Base-by-base conservation (phyloP, 2,888 invertebrate genomes). In the Cerastis rubricosa region DNA sequence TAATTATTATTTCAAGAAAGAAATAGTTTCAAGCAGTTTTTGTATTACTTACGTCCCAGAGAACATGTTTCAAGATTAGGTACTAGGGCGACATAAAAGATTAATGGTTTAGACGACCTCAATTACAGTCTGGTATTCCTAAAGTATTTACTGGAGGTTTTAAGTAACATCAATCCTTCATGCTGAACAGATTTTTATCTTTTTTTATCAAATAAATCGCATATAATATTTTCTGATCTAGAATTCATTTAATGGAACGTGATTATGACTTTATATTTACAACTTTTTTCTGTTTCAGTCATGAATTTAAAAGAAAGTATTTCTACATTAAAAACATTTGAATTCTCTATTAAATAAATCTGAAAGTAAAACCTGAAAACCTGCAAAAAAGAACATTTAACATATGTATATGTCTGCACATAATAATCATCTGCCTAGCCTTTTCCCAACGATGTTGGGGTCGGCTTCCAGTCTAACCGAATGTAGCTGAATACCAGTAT, bases 141-240 rank as follows among this genome's bases (percentile, higher is more conserved):
- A 74, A 75, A 86, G 71, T 76, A 83, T 83, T 74, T 78, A 81
- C 77, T 71, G 12, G 51, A 73, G 63, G 22, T 79, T 87, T 79
- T 79, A 51, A 71, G 71, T 81, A 59, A 77, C 71, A 75, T 76
- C 71, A 77, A 79, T 85, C 79, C 51, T 71, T 81, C 59, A 64
- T 57, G 9, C 19, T 64, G 49, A 74, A 71, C 22, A 49, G 51
- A 73, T 70, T 76, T 47, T 76, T 71, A 80, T 70, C 73, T 71
- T 67, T 64, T n/a, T 49, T 54, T 57, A 45, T n/a, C 5, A 6
- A 64, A 12, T 64, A 64, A 43, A 17, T 43, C 29, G n/a, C n/a
- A n/a, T n/a, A 54, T 61, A 35, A 61, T 40, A 29, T 65, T 81
- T 57, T 51, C 17, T 17, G 9, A 51, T 19, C 3, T 17, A 9